Base-by-base conservation (phyloP, 2,888 invertebrate species). In the Hypselothyrea guttata region DNA sequence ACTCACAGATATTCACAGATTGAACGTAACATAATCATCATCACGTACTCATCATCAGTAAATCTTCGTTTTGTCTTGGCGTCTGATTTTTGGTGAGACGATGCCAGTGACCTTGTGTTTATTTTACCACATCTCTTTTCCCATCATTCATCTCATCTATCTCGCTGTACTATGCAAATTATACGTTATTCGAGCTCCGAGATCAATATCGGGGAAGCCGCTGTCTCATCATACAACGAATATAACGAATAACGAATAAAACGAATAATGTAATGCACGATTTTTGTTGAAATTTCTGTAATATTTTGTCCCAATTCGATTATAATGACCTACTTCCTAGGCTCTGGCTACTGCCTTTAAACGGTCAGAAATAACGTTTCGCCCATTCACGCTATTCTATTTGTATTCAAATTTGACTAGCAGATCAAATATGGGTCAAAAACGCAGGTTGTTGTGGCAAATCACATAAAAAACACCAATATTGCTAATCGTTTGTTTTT, bases 381-480 rank as follows among this genome's bases (percentile, higher is more conserved):
- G 54, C 41, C 59, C 37, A 46, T 65, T 67, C 64, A 55, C 48
- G 30, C 41, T 46, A 66, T 75, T 79, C 77, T 75, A 59, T 83
- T 79, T 47, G 65, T 79, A 79, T 79, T 83, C 69, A 78, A 83
- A 78, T 78, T 63, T 42, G 51, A 45, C 57, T 60, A 54, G 61
- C 46, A 5, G 37, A 54, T 66, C 62, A 61, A 78, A 82, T 82
- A 84, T 82, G 68, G 82, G 82, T 82, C 84, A 82, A 79, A 84
- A 57, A 61, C 70, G 75, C 82, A 76, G 79, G 84, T 82, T 72
- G 54, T 46, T 64, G 37, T 45, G 37, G 38, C 62, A 47, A 70
- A 55, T 35, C 3, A 11, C 16, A 44, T 41, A n/a, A 18, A 44
- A 64, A 66, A 7, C 28, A 16, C 11, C 38, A n/a, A 71, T 47